Percentiles rank a stretch among this genome's conserved stretches.
Conservation (phyloP, 2,888 invertebrate species). For the Hirtodrosophila confusa region DNA sequence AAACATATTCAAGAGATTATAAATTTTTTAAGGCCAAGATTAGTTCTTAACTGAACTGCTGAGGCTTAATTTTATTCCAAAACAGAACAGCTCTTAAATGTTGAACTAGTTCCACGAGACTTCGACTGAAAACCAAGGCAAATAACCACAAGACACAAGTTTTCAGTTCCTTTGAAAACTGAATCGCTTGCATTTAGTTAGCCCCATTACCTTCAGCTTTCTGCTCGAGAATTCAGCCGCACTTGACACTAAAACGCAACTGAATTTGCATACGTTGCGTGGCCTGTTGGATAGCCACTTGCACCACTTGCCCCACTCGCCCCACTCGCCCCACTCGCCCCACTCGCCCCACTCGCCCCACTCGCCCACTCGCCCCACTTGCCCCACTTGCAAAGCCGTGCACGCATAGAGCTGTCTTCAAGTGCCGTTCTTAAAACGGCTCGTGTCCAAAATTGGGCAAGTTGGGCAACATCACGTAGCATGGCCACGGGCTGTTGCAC, state of each 20-base stretch:
- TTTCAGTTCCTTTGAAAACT: slow-evolving; percentile 8
- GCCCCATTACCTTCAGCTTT: slow-evolving; percentile 21
- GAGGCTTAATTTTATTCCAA: too few relatives aligned
- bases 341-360: slow-evolving; percentile 23
- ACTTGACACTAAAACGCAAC: slow-evolving; percentile 56
- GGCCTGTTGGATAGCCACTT: slow-evolving; percentile 14
- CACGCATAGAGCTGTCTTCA: slow-evolving; percentile 39
- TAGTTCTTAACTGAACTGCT: too few relatives aligned
- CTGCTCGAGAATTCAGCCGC: slow-evolving; percentile 16
- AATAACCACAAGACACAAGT: slow-evolving; percentile 8
- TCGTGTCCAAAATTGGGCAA: slow-evolving; percentile 68
- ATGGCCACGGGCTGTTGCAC: neutral
- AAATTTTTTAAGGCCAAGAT: too few relatives aligned
- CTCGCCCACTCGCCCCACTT: slow-evolving; percentile 29
- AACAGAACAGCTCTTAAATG: too few relatives aligned
- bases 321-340: slow-evolving; percentile 35
- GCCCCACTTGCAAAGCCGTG: slow-evolving; percentile 45
- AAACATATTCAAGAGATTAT: too few relatives aligned
- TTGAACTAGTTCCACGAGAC: slow-evolving; percentile 7
- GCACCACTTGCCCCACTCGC: slow-evolving; percentile 29
- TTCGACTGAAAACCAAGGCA: neutral
- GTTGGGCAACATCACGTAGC: slow-evolving; percentile 68
- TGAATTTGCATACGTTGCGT: slow-evolving; percentile 38
- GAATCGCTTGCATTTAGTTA: slow-evolving; percentile 53
- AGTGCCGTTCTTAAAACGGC: slow-evolving; percentile 44